Evolutionary conservation across 2,113 vertebrate species (phyloP).

Genomic region (Aramus guarauna): DNA sequence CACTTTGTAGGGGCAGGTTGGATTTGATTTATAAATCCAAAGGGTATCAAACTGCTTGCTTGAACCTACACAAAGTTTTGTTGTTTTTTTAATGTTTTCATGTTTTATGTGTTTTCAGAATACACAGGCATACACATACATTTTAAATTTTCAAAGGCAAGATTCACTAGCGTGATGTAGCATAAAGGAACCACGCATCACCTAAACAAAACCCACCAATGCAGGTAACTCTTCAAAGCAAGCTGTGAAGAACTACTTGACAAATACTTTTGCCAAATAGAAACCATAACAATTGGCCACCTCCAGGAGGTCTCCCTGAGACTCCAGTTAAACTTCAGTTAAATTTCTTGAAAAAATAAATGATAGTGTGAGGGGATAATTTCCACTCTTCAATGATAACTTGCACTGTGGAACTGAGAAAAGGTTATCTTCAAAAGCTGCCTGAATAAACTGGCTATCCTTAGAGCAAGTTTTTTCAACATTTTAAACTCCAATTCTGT

Average conservation of each 20-base stretch:
- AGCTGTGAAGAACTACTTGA: not conserved
- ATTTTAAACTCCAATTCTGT: not conserved
- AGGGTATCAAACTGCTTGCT: not conserved
- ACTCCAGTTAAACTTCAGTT: not conserved
- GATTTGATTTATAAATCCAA: not conserved
- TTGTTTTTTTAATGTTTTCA: not conserved
- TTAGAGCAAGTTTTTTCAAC: not conserved
- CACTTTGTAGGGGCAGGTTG: not conserved
- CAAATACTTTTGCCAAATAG: not conserved
- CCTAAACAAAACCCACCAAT: not conserved
- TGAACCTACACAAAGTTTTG: not conserved
- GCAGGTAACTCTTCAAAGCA: not conserved
- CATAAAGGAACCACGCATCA: fast-evolving
- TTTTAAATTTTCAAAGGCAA: not conserved
- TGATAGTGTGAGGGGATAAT: not conserved
- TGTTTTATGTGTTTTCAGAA: not conserved
- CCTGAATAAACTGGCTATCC: not conserved
- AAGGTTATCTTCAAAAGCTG: not conserved
- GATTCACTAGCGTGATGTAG: not conserved
- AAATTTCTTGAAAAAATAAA: not conserved
- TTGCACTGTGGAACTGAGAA: not conserved
- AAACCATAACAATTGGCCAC: not conserved
- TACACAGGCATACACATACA: not conserved
- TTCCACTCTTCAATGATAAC: not conserved
- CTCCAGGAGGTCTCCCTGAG: not conserved